Evolutionary conservation across 1,140 invertebrate genomes (phyloP).

Genomic region (Eulimnadia texana): DNA sequence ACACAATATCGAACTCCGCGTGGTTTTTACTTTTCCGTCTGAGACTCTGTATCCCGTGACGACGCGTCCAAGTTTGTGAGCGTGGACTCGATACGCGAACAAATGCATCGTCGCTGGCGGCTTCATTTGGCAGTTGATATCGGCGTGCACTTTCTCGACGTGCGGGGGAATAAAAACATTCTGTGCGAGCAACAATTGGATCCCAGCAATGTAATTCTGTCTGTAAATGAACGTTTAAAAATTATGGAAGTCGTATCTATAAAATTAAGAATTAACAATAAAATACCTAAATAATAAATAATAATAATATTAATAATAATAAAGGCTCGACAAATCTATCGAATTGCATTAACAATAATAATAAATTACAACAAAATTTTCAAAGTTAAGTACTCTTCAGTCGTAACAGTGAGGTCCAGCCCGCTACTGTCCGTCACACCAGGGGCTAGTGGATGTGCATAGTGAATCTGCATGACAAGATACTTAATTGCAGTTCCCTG

Average conservation of each 20-base stretch:
- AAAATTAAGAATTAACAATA: background rate
- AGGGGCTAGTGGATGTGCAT: conserved; percentile 25
- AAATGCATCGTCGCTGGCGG: conserved; percentile 29
- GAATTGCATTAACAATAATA: too few relatives aligned
- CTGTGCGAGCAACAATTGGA: conserved; percentile 24
- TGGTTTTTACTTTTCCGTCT: conserved; percentile 19
- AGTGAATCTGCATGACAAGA: conserved; percentile 39
- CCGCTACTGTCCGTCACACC: conserved; percentile 26
- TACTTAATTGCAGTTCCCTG: conserved; percentile 32
- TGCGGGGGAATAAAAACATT: conserved; percentile 26
- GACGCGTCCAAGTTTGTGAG: conserved; percentile 36
- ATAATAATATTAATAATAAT: too few relatives aligned
- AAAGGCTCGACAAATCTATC: too few relatives aligned
- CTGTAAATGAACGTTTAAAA: conserved; percentile 20
- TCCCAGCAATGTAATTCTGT: conserved; percentile 31
- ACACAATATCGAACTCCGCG: too few relatives aligned
- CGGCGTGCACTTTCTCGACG: conserved; percentile 28
- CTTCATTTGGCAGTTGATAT: conserved; percentile 27
- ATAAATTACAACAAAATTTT: too few relatives aligned
- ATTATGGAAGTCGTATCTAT: background rate
- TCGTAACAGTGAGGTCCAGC: conserved; percentile 23
- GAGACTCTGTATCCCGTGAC: conserved; percentile 33
- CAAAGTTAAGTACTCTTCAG: conserved; percentile 22
- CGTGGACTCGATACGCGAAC: conserved; percentile 44
- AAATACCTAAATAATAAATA: background rate